Evolutionary conservation across 2,797 vertebrate species (phyloP).

Genomic region (Alca torda): DNA sequence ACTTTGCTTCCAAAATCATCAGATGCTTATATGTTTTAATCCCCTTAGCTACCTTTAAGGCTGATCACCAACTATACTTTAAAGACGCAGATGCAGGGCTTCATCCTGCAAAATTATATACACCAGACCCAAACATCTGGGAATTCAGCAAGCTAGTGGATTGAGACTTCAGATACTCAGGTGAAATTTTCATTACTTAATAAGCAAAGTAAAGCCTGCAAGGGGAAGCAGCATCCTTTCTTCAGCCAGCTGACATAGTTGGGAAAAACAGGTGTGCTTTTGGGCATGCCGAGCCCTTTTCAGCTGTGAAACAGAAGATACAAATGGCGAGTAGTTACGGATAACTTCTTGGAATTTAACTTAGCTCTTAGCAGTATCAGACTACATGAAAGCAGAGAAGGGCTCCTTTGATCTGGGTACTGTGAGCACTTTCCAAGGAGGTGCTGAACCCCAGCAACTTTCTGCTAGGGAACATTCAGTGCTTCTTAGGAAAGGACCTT

Average conservation of each 20-base stretch:
- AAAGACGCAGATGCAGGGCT: neutral
- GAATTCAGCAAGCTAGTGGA: neutral
- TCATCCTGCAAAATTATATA: neutral
- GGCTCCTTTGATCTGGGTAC: constrained; percentile 17
- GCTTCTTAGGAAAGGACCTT: neutral
- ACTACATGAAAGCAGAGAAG: neutral
- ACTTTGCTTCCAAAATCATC: neutral
- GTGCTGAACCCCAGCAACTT: neutral
- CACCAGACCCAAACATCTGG: neutral
- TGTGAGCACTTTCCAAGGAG: neutral
- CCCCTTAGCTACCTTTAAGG: neutral
- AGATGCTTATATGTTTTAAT: neutral
- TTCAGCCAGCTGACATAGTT: neutral
- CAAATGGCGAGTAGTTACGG: neutral
- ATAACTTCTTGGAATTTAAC: neutral
- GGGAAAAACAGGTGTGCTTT: neutral
- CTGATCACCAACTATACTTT: neutral
- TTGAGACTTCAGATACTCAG: neutral
- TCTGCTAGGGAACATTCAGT: neutral
- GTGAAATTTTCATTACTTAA: neutral
- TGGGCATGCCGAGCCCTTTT: neutral
- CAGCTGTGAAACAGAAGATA: neutral
- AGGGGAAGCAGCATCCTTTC: neutral
- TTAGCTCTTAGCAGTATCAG: neutral
- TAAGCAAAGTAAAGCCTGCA: neutral